phyloP scores from a whole-genome alignment of 2,888 invertebrate genomes.

The Halictus quadricinctus region DNA sequence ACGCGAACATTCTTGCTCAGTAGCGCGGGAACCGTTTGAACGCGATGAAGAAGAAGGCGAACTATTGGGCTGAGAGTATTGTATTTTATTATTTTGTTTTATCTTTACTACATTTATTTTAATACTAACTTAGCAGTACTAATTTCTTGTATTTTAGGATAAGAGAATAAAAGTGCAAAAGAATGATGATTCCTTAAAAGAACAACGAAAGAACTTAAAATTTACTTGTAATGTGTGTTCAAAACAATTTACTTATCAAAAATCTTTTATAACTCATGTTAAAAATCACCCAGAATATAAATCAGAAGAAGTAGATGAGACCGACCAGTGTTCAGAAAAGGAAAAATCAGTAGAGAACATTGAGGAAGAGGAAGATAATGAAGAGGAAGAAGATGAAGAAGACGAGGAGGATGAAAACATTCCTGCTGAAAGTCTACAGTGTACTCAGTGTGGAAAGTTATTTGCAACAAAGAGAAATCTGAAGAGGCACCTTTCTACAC shows the following conservation, averaged over 20 bases:
- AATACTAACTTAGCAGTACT: neutral
- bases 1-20: neutral
- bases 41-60: neutral
- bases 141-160: slow-evolving; percentile 30
- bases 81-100: neutral
- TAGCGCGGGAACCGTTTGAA: neutral
- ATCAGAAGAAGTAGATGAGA: slow-evolving; percentile 41
- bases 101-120: neutral
- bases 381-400: slow-evolving; percentile 68
- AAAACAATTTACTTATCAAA: slow-evolving; percentile 77
- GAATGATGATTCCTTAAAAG: slow-evolving; percentile 36
- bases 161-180: slow-evolving; percentile 47
- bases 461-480: slow-evolving; percentile 78
- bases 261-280: slow-evolving; percentile 75
- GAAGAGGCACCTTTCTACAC: slow-evolving; percentile 78
- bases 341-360: slow-evolving; percentile 45
- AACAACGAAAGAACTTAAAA: slow-evolving; percentile 68
- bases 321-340: slow-evolving; percentile 34
- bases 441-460: slow-evolving; percentile 78
- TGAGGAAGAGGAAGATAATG: slow-evolving; percentile 63
- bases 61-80: neutral
- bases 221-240: slow-evolving; percentile 76
- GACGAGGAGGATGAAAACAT: slow-evolving; percentile 69
- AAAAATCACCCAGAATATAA: slow-evolving; percentile 74
- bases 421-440: slow-evolving; percentile 74